These are phyloP conservation scores for Scomber scombrus DNA, from an alignment of 2,113 vertebrate species.

Conservation along the genomic window DNA sequence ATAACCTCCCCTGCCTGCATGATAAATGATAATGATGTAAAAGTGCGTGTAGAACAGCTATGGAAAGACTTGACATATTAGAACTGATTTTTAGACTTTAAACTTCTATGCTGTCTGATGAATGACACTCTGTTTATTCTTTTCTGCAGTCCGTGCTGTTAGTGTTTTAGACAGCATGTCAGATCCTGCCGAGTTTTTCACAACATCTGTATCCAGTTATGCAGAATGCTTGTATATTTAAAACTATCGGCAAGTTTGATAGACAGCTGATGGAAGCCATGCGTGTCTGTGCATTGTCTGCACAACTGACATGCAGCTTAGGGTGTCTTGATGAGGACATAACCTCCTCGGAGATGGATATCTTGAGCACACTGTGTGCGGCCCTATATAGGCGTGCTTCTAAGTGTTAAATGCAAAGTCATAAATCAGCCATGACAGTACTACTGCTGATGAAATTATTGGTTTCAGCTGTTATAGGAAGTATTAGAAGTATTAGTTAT, in stretches of 20 bases:
- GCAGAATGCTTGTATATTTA: slow-evolving; percentile 40
- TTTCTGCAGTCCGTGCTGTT: slow-evolving; percentile 50
- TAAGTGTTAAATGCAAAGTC: slow-evolving; percentile 44
- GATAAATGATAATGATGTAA: slow-evolving; percentile 49
- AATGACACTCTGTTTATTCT: slow-evolving; percentile 71
- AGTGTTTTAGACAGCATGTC: slow-evolving; percentile 64
- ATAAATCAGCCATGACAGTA: slow-evolving; percentile 71
- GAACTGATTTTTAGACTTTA: slow-evolving; percentile 43
- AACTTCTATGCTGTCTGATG: slow-evolving; percentile 23
- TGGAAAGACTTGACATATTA: slow-evolving; percentile 40
- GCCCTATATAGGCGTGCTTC: slow-evolving; percentile 33
- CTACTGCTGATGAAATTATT: slow-evolving; percentile 72
- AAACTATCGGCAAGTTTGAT: slow-evolving; percentile 53
- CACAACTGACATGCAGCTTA: slow-evolving; percentile 49
- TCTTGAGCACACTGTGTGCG: slow-evolving; percentile 43
- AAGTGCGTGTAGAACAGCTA: slow-evolving; percentile 46
- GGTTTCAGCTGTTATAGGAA: slow-evolving; percentile 71
- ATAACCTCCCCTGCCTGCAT: slow-evolving; percentile 2
- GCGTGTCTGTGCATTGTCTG: slow-evolving; percentile 59
- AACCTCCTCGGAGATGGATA: slow-evolving; percentile 51
- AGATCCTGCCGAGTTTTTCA: slow-evolving; percentile 46
- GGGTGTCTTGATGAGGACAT: slow-evolving; percentile 44
- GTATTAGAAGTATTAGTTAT: slow-evolving; percentile 48
- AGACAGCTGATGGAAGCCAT: slow-evolving; percentile 61
- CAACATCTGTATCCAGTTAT: slow-evolving; percentile 74